phyloP scores from a whole-genome alignment of 2,113 vertebrate genomes.

The Pygoscelis antarcticus region DNA sequence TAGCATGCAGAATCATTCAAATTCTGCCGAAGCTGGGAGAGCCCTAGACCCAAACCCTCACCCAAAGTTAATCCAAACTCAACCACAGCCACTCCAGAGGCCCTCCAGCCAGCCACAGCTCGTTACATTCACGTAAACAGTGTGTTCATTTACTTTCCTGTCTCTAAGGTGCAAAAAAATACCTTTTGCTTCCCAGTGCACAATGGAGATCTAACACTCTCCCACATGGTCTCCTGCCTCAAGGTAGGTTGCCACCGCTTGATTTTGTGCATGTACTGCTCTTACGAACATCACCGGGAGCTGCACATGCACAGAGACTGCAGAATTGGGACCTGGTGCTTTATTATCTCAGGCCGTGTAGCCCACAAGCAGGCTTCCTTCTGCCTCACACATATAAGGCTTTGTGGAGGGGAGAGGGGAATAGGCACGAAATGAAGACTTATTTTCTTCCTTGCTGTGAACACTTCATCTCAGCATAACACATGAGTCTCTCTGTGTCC shows the following conservation, averaged over 20 bases:
- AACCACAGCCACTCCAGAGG: background rate
- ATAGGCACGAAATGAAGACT: background rate
- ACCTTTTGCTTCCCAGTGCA: background rate
- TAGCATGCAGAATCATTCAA: background rate
- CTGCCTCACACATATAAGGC: background rate
- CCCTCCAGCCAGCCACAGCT: background rate
- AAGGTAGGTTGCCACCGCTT: background rate
- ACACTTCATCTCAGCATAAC: background rate
- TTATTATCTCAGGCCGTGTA: fast-evolving
- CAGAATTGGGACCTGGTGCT: background rate
- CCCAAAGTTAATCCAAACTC: background rate
- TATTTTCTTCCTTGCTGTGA: background rate
- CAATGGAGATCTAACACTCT: background rate
- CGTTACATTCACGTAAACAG: fast-evolving
- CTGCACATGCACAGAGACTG: background rate
- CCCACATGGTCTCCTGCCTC: background rate
- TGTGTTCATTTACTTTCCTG: background rate
- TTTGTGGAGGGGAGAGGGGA: background rate
- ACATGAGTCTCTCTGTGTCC: background rate
- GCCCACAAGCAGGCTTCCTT: background rate
- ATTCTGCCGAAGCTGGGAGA: background rate
- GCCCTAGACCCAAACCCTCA: background rate
- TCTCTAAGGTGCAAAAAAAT: background rate
- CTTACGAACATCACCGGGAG: background rate
- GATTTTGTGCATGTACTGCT: background rate